These are phyloP conservation scores for Macropodus opercularis DNA, from an alignment of 2,797 vertebrate genomes.

Conservation along the genomic window DNA sequence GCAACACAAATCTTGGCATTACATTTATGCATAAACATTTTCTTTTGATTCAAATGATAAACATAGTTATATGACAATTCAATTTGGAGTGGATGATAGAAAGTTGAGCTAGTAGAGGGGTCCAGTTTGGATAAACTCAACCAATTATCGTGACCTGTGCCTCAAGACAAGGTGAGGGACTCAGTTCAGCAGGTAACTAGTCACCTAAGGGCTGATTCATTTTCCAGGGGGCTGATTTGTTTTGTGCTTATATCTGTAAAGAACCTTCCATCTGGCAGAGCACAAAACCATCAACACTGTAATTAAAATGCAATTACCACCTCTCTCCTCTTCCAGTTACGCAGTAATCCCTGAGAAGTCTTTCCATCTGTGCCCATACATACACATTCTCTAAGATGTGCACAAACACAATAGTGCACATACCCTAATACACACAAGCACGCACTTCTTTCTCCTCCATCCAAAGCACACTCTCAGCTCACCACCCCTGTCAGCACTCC, in stretches of 20 bases:
- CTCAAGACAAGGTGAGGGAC: conserved; percentile 59
- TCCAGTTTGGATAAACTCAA: conserved; percentile 37
- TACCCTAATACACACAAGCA: conserved; percentile 4
- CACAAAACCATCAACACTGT: conserved; percentile 94
- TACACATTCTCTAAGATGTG: conserved; percentile 39
- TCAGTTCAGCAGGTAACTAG: conserved; percentile 65
- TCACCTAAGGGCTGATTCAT: conserved; percentile 74
- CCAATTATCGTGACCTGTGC: conserved; percentile 57
- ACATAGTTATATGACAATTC: background rate
- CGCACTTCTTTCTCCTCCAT: conserved; percentile 21
- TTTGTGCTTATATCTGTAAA: conserved; percentile 90
- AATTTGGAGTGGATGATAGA: background rate
- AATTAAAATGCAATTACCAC: conserved; percentile 99
- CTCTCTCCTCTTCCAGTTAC: conserved; percentile 89
- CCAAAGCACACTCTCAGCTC: conserved; percentile 31
- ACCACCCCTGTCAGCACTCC: conserved; percentile 47
- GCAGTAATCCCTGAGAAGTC: conserved; percentile 92
- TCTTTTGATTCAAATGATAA: conserved; percentile 3
- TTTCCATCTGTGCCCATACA: conserved; percentile 95
- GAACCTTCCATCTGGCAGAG: conserved; percentile 95
- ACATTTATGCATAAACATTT: conserved; percentile 37
- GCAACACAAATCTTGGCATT: conserved; percentile 35
- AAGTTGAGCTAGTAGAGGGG: conserved; percentile 11
- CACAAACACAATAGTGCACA: conserved; percentile 10
- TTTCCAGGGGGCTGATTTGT: conserved; percentile 79